Evolutionary conservation across 2,113 vertebrate genomes (phyloP).

Genomic region (Neolamprologus sp.): DNA sequence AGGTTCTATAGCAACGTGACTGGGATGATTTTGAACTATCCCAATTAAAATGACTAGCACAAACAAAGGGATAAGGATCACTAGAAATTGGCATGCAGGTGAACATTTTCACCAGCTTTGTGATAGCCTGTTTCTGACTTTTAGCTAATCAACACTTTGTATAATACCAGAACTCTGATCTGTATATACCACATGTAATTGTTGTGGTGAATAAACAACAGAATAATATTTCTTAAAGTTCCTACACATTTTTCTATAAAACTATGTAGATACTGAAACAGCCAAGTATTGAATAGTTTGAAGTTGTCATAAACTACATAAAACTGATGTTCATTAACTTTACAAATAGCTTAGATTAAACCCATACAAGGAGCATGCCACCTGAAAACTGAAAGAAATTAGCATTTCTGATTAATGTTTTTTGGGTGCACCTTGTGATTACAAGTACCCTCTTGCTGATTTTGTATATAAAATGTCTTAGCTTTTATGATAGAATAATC

Average conservation of each 20-base stretch:
- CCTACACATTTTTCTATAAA: neutral
- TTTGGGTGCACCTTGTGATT: conserved; percentile 42
- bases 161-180: neutral
- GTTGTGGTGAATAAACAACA: neutral
- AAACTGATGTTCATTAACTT: neutral
- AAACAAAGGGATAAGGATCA: neutral
- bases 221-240: neutral
- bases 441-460: conserved; percentile 24
- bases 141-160: neutral
- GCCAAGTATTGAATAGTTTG: neutral
- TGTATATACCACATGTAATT: neutral
- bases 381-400: conserved; percentile 32
- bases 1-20: neutral
- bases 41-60: neutral
- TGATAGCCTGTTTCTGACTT: neutral
- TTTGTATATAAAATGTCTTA: conserved; percentile 18
- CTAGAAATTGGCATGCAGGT: neutral
- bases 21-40: neutral
- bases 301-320: neutral
- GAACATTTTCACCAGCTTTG: neutral
- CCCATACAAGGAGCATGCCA: neutral
- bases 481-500: conserved; percentile 15
- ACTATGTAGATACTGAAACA: neutral
- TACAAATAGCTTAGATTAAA: conserved; percentile 8
- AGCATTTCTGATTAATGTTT: conserved; percentile 44